Percentiles rank a stretch among this genome's conserved stretches.
phyloP scores from a whole-genome alignment of 2,888 invertebrate species.

The Ecliptopera silaceata region DNA sequence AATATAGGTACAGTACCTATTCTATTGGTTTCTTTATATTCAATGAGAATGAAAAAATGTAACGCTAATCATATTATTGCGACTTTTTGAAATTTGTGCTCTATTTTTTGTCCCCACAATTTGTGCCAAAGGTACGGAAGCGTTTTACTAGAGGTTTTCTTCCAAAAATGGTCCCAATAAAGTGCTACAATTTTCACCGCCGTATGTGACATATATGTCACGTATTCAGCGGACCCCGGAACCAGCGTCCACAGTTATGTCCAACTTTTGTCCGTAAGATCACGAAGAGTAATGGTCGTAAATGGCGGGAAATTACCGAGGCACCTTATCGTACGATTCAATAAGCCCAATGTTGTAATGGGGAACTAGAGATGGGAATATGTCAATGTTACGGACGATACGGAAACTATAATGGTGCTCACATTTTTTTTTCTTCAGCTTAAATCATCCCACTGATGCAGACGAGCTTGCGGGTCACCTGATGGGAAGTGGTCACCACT shows the following conservation, averaged over 20 bases:
- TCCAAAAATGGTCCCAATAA: slow-evolving; percentile 17
- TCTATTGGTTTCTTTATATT: no score
- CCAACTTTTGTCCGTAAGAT: slow-evolving; percentile 40
- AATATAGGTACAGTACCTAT: no score
- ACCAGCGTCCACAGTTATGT: slow-evolving; percentile 24
- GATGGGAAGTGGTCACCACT: no score
- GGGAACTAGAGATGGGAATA: slow-evolving; percentile 7
- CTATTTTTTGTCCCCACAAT: background rate
- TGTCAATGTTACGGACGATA: background rate
- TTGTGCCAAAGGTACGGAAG: background rate
- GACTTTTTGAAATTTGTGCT: no score
- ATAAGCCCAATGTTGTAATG: slow-evolving; percentile 61
- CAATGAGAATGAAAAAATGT: no score
- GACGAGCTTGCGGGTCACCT: no score
- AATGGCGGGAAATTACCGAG: slow-evolving; percentile 80
- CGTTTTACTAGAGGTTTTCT: background rate
- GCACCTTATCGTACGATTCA: slow-evolving; percentile 80
- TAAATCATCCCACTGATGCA: no score
- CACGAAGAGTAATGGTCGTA: slow-evolving; percentile 74
- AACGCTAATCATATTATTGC: no score
- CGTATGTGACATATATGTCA: slow-evolving; percentile 8
- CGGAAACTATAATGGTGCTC: slow-evolving; percentile 1
- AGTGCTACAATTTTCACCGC: slow-evolving; percentile 26
- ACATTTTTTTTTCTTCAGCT: background rate
- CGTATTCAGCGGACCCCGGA: slow-evolving; percentile 21